Percentiles rank a stretch among this genome's conserved stretches.
These are phyloP conservation scores for Mesodorylaimus sp. DNA, from an alignment of 2,888 invertebrate genomes.

Conservation along the genomic window DNA sequence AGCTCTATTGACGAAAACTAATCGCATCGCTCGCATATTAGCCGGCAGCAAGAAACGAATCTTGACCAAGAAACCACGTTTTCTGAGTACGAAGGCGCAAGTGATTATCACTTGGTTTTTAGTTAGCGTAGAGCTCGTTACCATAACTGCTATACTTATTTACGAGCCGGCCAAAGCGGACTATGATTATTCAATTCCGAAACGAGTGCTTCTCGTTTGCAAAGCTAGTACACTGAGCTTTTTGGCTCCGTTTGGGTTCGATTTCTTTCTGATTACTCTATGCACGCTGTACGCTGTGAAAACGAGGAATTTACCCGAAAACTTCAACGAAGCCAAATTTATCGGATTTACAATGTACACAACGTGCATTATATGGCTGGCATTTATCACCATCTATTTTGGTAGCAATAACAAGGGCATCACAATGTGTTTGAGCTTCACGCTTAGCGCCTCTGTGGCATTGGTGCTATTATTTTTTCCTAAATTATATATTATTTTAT, in stretches of 20 bases:
- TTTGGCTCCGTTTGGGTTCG: conserved; percentile 64
- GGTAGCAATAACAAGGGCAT: conserved; percentile 44
- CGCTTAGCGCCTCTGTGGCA: conserved; percentile 52
- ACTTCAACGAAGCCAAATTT: conserved; percentile 62
- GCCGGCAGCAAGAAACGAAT: conserved; percentile 90
- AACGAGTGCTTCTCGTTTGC: conserved; percentile 45
- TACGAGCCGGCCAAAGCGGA: conserved; percentile 38
- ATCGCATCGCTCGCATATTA: conserved; percentile 83
- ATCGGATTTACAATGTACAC: conserved; percentile 92
- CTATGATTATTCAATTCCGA: conserved; percentile 34
- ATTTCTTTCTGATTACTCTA: conserved; percentile 48
- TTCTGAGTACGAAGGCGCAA: conserved; percentile 77
- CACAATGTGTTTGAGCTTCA: conserved; percentile 49
- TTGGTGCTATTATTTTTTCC: conserved; percentile 54
- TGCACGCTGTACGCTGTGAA: conserved; percentile 90
- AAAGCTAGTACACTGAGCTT: conserved; percentile 44
- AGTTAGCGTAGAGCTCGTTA: conserved; percentile 63
- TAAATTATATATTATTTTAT: conserved; percentile 54
- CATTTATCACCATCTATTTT: conserved; percentile 89
- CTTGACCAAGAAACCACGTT: conserved; percentile 63
- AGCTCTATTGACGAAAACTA: conserved; percentile 86
- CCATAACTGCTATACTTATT: conserved; percentile 44
- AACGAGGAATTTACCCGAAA: conserved; percentile 89
- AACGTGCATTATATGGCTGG: conserved; percentile 89
- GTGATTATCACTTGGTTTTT: conserved; percentile 54